These are phyloP conservation scores for Microcaecilia unicolor DNA, from an alignment of 2,797 vertebrate species.

Conservation along the genomic window DNA sequence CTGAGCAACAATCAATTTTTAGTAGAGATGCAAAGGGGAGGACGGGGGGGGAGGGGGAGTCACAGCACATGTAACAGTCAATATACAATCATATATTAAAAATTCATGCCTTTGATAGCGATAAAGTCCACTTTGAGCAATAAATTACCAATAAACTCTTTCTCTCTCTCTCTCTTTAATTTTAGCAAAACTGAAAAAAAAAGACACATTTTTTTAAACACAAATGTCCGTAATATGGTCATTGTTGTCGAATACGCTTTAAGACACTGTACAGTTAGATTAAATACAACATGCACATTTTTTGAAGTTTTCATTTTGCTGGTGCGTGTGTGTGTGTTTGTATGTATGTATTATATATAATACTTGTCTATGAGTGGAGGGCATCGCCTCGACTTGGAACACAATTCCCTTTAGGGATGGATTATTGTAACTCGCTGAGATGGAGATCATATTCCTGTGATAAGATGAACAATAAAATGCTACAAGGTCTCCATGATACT, in stretches of 20 bases:
- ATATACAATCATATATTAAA: slow-evolving; percentile 36
- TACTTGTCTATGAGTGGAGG: too few relatives aligned
- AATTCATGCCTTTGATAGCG: slow-evolving; percentile 38
- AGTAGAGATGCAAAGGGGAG: slow-evolving; percentile 31
- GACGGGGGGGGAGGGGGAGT: too few relatives aligned
- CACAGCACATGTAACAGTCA: slow-evolving; percentile 22
- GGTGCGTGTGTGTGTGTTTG: not conserved
- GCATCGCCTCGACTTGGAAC: too few relatives aligned
- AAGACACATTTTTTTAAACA: slow-evolving; percentile 24
- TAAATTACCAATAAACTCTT: slow-evolving; percentile 26
- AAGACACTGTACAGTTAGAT: slow-evolving; percentile 19
- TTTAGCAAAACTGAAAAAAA: slow-evolving; percentile 18
- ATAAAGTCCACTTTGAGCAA: slow-evolving; percentile 24
- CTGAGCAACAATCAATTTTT: slow-evolving; percentile 24
- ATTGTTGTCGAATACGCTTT: slow-evolving; percentile 4
- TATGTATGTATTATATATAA: too few relatives aligned
- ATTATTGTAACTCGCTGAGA: too few relatives aligned
- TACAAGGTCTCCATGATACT: too few relatives aligned
- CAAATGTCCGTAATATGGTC: slow-evolving; percentile 8
- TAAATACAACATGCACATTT: slow-evolving; percentile 1
- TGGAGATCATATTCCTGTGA: too few relatives aligned
- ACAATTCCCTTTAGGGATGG: too few relatives aligned
- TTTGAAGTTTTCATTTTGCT: slow-evolving; percentile 6
- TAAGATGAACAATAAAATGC: too few relatives aligned
- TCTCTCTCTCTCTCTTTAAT: too few relatives aligned